Evolutionary conservation across 2,113 vertebrate species (phyloP).

Genomic region (Nothoprocta perdicaria): DNA sequence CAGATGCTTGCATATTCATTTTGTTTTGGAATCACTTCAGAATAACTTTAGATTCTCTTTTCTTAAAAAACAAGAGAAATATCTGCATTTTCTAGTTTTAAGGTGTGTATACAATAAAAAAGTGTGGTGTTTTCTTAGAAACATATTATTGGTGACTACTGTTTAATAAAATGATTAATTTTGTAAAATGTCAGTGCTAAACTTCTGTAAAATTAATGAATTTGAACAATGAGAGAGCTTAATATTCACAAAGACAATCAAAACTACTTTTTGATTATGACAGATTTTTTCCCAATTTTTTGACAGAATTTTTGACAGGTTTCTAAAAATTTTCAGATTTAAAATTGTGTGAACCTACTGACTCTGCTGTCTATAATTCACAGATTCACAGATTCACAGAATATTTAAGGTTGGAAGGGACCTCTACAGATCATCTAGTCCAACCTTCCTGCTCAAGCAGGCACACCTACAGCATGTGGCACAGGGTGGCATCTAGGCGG

Average conservation of each 20-base stretch:
- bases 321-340: not conserved
- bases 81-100: not conserved
- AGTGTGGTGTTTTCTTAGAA: not conserved
- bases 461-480: too few species aligned
- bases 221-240: not conserved
- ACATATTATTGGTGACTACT: not conserved
- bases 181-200: not conserved
- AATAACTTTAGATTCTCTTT: not conserved
- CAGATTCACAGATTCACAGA: too few species aligned
- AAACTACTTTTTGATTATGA: not conserved
- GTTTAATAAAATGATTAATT: not conserved
- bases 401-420: too few species aligned
- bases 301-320: not conserved
- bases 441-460: too few species aligned
- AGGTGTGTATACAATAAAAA: not conserved
- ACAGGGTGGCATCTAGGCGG: too few species aligned
- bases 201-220: not conserved
- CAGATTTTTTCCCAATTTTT: not conserved
- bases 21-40: not conserved
- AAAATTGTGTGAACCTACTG: not conserved
- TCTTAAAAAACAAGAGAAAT: not conserved
- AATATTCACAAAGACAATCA: not conserved
- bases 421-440: too few species aligned
- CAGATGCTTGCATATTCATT: rapidly evolving
- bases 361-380: rapidly evolving